Percentiles rank a stretch among this genome's conserved stretches.
Evolutionary conservation across 2,113 vertebrate species (phyloP).

Genomic region (Thinocorus orbignyianus): DNA sequence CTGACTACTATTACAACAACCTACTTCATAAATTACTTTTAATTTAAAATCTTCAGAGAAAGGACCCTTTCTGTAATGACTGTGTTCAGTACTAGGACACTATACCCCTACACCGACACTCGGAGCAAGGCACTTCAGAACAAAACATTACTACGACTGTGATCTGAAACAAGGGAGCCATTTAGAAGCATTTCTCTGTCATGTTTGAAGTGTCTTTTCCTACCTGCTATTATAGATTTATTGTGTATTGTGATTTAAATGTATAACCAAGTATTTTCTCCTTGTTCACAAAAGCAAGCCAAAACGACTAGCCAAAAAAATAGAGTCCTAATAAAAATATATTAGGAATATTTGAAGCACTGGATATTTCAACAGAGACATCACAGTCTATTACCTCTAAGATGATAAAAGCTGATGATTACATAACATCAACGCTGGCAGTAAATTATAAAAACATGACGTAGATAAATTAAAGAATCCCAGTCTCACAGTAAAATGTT

Average conservation of each 20-base stretch:
- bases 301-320: background rate
- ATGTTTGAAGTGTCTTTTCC: background rate
- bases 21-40: background rate
- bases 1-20: background rate
- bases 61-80: background rate
- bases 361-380: background rate
- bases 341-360: background rate
- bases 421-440: background rate
- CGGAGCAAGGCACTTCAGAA: background rate
- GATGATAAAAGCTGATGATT: background rate
- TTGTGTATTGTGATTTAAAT: background rate
- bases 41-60: background rate
- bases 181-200: background rate
- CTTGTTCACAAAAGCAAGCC: background rate
- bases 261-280: background rate
- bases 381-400: background rate
- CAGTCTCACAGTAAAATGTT: background rate
- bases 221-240: background rate
- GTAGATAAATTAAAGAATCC: background rate
- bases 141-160: background rate
- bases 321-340: background rate
- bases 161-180: background rate
- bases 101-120: background rate
- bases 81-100: background rate
- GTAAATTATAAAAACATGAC: background rate